Evolutionary conservation across 2,797 vertebrate species (phyloP).

Genomic region (Chaunax sp.): DNA sequence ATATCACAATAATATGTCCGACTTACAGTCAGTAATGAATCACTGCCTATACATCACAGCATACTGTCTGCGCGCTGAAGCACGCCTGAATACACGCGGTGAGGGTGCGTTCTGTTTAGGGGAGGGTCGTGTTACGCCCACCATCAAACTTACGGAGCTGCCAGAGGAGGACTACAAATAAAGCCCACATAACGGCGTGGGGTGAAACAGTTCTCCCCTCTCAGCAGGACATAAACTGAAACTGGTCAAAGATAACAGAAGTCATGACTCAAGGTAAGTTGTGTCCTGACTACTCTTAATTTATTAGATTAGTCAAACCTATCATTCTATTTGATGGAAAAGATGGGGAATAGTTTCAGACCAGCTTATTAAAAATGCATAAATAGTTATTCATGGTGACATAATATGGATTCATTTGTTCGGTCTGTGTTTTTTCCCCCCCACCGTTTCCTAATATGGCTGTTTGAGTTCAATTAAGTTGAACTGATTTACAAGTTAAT

Average conservation of each 20-base stretch:
- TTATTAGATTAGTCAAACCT: neutral
- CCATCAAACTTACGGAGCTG: no score
- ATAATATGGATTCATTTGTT: neutral
- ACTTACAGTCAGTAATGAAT: neutral
- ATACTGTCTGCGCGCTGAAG: neutral
- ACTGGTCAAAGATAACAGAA: neutral
- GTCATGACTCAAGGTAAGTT: slow-evolving; percentile 78
- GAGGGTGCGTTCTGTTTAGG: neutral
- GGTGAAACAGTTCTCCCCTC: neutral
- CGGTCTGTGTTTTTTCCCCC: neutral
- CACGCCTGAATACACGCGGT: neutral
- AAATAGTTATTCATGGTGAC: neutral
- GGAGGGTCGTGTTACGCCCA: slow-evolving; percentile 59
- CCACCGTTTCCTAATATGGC: neutral
- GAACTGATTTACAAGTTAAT: neutral
- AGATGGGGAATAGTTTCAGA: neutral
- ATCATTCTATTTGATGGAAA: no score
- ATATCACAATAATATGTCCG: neutral
- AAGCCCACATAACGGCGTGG: neutral
- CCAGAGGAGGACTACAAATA: slow-evolving; percentile 51
- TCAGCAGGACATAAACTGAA: slow-evolving; percentile 14
- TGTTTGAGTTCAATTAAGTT: neutral
- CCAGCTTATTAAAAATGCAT: neutral
- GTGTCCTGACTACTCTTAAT: rapidly evolving
- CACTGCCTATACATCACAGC: neutral